Base-by-base conservation (phyloP, 2,888 invertebrate species). In the Cetonia aurata region DNA sequence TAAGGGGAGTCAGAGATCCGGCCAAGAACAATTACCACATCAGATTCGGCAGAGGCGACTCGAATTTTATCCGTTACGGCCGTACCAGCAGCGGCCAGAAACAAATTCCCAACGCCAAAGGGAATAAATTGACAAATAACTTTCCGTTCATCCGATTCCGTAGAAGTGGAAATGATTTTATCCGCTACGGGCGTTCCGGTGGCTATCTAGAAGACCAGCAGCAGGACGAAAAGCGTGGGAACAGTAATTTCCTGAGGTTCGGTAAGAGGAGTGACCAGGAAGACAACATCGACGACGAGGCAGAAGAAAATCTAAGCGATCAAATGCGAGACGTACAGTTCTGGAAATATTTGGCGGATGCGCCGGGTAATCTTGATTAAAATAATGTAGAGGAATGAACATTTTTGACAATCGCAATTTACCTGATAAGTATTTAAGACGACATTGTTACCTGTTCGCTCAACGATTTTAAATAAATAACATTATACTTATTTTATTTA, bases 211-310 rank as follows among this genome's bases (percentile, higher is more conserved):
- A 46, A 13, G 46, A 46, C 12, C 12, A 12, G 3, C n/a, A 3
- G n/a, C n/a, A n/a, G 13, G 48, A 48, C 3, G 48, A 48, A 17
- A 48, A 48, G 12, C 48, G 48, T n/a, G 17, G 17, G 3, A 48
- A 48, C 48, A 48, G 17, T 48, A 48, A 48, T 48, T 48, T 48
- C 17, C 17, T 48, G 48, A 48, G 48, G 17, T 48, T n/a, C 48
- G 48, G 48, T 1, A 48, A 48, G 13, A 48, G 17, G 13, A 48
- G 17, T 12, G 31, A 53, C n/a, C 25, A 19, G 19, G 25, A 10
- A 12, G 53, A 31, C 10, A 12, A 8, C 9, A 0, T 0, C 12
- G 25, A 53, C 0, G 25, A 25, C n/a, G 53, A 31, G 10, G 53
- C 19, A 1, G 53, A 53, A 10, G 10, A 10, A 3, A 37, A 37